phyloP scores from a whole-genome alignment of 2,113 vertebrate species.

The Gila orcuttii region DNA sequence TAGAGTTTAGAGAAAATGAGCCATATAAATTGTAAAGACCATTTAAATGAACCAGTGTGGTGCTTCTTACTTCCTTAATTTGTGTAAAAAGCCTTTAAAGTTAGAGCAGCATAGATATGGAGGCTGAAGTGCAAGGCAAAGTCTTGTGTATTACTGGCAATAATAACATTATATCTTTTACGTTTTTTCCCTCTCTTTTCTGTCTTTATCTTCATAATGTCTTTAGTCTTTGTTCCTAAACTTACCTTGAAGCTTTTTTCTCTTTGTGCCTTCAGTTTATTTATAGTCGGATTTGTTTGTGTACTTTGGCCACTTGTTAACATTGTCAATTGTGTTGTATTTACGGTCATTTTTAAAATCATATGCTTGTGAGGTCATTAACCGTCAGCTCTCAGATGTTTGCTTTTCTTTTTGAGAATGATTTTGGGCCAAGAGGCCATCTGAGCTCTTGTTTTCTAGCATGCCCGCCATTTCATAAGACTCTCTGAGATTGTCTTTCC shows the following conservation, averaged over 20 bases:
- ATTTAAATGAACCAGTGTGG: not conserved
- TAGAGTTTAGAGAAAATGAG: no score
- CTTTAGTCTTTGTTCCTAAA: not conserved
- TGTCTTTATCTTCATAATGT: not conserved
- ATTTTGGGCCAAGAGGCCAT: slow-evolving; percentile 13
- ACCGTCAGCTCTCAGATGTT: not conserved
- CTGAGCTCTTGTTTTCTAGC: slow-evolving; percentile 2
- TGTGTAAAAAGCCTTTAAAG: slow-evolving; percentile 4
- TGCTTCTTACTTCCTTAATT: not conserved
- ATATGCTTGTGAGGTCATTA: not conserved
- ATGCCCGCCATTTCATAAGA: slow-evolving; percentile 19
- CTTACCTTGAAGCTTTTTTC: not conserved
- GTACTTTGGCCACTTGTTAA: not conserved
- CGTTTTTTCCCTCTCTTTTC: not conserved
- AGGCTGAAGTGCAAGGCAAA: not conserved
- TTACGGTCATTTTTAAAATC: not conserved
- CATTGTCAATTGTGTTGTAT: slow-evolving; percentile 23
- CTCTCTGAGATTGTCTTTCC: slow-evolving; percentile 18
- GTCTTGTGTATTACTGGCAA: not conserved
- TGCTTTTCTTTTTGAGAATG: not conserved
- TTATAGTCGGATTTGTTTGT: not conserved
- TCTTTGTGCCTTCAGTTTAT: slow-evolving; percentile 5
- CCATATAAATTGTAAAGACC: not conserved
- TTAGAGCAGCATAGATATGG: not conserved
- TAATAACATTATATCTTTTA: not conserved